Evolutionary conservation across 2,113 vertebrate species (phyloP), one percentile per base, ranked within the genome.

Genomic region (Clinocottus analis): DNA sequence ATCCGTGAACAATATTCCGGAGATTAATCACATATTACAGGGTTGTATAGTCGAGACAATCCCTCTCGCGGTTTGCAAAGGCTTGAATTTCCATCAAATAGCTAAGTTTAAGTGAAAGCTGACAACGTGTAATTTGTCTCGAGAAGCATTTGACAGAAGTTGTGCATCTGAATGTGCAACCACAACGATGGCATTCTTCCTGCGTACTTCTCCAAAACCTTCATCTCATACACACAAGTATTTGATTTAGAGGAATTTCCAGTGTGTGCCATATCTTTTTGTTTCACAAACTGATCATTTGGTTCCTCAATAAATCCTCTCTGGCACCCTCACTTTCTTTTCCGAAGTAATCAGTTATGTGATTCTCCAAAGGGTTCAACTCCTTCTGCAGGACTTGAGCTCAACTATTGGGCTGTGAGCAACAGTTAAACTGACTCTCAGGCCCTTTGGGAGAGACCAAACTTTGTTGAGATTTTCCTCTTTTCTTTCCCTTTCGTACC

Each of bases 311-410:
- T 70, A 85, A 77, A 84, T 72, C 78, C 80, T 76, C 68, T 49
- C 75, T 87, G 87, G 72, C 85, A 89, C 68, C 75, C 67, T 83
- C 39, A 73, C 43, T 82, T 80, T 84, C 74, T 85, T 77, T 87
- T 72, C 79, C 81, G 73, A 75, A 90, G 80, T 88, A 82, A 91
- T 92, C 75, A 90, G 89, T 91, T 86, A 84, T 92, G 90, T 80
- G 86, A 87, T 87, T 87, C 82, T 74, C 84, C 77, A 81, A 3
- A 53, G 74, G 83, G 77, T 67, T 72, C 59, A 64, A 85, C 84
- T 87, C 86, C 72, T 78, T 69, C 69, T 77, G 71, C 75, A 84
- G 75, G 75, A 77, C 81, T 89, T 84, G 71, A 87, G 84, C 83
- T 90, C 85, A 90, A 53, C 88, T 90, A 90, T 90, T 93, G 86